Base-by-base conservation (phyloP, 2,797 vertebrate genomes). In the Eulemur albifrons region DNA sequence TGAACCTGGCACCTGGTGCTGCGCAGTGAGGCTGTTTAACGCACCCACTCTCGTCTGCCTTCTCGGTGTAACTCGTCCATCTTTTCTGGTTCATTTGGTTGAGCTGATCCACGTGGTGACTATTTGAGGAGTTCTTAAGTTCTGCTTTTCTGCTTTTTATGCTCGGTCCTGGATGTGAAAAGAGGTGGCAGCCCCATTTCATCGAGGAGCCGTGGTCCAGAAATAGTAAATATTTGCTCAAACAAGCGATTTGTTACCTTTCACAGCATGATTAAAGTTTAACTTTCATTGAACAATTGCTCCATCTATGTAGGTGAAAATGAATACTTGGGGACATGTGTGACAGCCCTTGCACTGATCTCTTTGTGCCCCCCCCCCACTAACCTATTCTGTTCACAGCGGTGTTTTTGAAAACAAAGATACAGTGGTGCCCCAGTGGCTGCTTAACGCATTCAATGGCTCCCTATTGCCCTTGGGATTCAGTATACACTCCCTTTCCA, bases 261-360 rank as follows among this genome's bases (percentile, higher is more conserved):
- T 85, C 90, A 63, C 5, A 7, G 63, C 50, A 8, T 25, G 43
- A 86, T 92, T 96, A 67, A 90, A 96, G 57, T 92, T 95, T 96
- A 88, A 97, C 94, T 90, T 95, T 84, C 72, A 81, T 77, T 43
- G 91, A 92, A 48, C 81, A 21, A 52, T n/a, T 48, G 35, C 85
- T 94, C 84, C 30, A 21, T 43, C 48, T 48, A 30, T 35, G 7
- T 21, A 13, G 54, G 54, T 27, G 43, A 80, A 96, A 59, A 75
- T 75, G 69, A 65, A 61, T 65, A 77, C 79, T 35, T 63, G 21
- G n/a, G 70, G 25, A 93, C 3, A 2, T 7, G 21, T 14, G 63
- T 61, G 65, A 30, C 4, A 4, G 50, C 61, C 15, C 54, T 90
- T 43, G 84, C 79, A 21, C 52, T n/a, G 57, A 23, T 32, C 18